Conservation (phyloP, 2,888 invertebrate species). For the Cryptocephalus moraei region DNA sequence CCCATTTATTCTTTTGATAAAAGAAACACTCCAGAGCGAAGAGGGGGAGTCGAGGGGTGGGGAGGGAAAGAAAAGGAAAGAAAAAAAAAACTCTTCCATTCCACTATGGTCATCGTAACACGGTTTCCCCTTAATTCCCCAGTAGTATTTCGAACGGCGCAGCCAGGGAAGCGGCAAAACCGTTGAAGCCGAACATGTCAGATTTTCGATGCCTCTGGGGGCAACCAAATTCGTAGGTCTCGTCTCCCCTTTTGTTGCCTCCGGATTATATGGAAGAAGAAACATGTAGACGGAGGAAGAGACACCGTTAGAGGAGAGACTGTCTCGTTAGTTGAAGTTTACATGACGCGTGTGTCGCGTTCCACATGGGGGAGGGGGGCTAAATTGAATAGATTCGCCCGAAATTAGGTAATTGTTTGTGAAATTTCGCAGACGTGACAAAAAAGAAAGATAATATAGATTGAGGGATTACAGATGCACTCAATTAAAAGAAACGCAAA, state of each 20-base stretch:
- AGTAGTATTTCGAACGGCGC: constrained; percentile 3
- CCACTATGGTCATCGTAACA: constrained; percentile 1
- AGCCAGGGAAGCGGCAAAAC: constrained; percentile 4
- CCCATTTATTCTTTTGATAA: too few relatives aligned
- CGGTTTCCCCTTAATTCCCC: constrained; percentile 3
- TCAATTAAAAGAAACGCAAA: too few relatives aligned
- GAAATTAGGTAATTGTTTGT: too few relatives aligned
- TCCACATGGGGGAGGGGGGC: too few relatives aligned
- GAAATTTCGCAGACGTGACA: too few relatives aligned
- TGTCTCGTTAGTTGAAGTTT: too few relatives aligned
- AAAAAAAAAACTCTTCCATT: constrained; percentile 1
- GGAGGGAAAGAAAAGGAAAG: neutral
- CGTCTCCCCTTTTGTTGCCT: constrained; percentile 1
- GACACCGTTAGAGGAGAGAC: neutral
- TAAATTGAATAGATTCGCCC: too few relatives aligned
- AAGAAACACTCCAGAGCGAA: too few relatives aligned
- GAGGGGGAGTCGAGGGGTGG: neutral
- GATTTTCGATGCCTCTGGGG: constrained; percentile 17
- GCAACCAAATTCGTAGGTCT: constrained; percentile 3
- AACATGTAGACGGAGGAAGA: neutral
- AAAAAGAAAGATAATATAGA: too few relatives aligned
- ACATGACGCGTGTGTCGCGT: too few relatives aligned
- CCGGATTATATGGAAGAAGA: neutral
- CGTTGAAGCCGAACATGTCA: constrained; percentile 18
- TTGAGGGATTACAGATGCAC: too few relatives aligned